phyloP scores from a whole-genome alignment of 2,888 invertebrate genomes.

The Fissipunctia ypsillon region DNA sequence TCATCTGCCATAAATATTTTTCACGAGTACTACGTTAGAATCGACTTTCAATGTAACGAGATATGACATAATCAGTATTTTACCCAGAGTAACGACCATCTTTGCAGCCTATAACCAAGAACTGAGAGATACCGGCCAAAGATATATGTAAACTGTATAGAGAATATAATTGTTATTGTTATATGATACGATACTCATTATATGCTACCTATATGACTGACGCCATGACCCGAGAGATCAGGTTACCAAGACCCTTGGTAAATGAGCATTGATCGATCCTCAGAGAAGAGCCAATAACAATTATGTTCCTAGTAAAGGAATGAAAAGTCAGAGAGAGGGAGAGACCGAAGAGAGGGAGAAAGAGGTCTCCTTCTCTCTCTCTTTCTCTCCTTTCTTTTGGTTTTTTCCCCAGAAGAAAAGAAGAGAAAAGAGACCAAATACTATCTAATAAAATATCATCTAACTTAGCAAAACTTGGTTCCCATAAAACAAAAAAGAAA shows the following conservation, averaged over 20 bases:
- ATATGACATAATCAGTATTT: too few species aligned
- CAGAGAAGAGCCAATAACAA: background rate
- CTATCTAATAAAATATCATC: background rate
- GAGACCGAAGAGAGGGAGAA: too few species aligned
- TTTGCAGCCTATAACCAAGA: background rate
- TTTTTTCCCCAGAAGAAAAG: too few species aligned
- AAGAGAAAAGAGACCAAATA: background rate
- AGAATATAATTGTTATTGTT: background rate
- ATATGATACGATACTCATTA: background rate
- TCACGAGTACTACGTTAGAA: background rate
- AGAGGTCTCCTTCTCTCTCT: too few species aligned
- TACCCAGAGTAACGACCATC: background rate
- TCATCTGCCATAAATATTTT: background rate
- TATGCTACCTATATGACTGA: background rate
- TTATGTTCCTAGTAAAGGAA: too few species aligned
- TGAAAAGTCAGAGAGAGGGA: too few species aligned
- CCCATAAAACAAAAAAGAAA: conserved; percentile 12
- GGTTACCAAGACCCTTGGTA: too few species aligned
- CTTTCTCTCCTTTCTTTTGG: too few species aligned
- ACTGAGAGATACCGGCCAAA: background rate
- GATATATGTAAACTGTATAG: background rate
- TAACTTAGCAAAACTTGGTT: background rate
- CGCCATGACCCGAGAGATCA: background rate
- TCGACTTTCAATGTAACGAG: background rate
- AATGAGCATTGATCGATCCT: background rate